Evolutionary conservation across 2,113 vertebrate species (phyloP), one percentile per base, ranked within the genome.

Genomic region (Oxyruncus cristatus): DNA sequence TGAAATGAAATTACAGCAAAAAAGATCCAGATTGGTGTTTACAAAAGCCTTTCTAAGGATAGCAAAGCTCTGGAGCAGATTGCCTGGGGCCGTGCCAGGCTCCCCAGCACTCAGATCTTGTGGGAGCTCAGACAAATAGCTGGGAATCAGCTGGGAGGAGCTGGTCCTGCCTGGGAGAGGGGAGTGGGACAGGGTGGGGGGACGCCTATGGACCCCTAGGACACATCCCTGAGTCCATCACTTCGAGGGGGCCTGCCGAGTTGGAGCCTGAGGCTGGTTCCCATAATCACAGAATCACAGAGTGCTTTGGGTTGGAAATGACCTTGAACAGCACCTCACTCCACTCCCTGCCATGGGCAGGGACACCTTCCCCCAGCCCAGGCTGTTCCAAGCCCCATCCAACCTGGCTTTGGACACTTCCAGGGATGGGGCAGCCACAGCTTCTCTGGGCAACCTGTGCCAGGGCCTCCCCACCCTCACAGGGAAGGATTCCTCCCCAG

Each of bases 1-100:
- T 86, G 81, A 86, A 93, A 95, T 87, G 81, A 86, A 93, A 95
- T 91, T 93, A 95, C 89, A 78, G 74, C 52, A 92, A 88, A 96
- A 94, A 91, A 50, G 89, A 84, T 91, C 83, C 94, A 95, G 91
- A 91, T 91, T 85, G 92, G 84, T 96, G 95, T 95, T 93, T 96
- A 91, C 93, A 95, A 95, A 85, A 96, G 95, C 92, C 53, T 93
- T 83, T 79, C 95, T 95, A 66, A 94, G 95, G 94, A 93, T 6
- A 86, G 91, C 28, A 73, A 70, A 7, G 39, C n/a, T 13, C 86
- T 95, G 94, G 91, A 95, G 94, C 91, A 95, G 93, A 93, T 92
- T 92, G 91, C 73, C 84, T 96, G 94, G 80, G 95, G 86, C 86
- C 30, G 68, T 61, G 95, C 95, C 96, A 96, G 91, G 44, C 84